These are phyloP conservation scores for Lampris megalopsis DNA, from an alignment of 2,113 vertebrate species.

Conservation along the genomic window DNA sequence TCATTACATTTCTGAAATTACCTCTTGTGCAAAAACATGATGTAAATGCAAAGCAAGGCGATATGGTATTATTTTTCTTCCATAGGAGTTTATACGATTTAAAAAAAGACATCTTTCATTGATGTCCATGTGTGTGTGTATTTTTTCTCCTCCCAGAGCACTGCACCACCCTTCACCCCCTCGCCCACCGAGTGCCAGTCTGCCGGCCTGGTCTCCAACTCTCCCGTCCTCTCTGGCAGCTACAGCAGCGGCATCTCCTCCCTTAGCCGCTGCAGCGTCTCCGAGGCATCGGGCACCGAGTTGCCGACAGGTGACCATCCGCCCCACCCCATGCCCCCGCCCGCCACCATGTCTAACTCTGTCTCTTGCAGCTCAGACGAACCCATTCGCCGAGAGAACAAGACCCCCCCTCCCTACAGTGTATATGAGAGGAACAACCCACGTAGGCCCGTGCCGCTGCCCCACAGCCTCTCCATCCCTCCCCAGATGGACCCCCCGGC, in stretches of 20 bases:
- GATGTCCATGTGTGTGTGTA: background rate
- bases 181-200: conserved; percentile 95
- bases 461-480: conserved; percentile 93
- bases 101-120: no score
- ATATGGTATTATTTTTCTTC: no score
- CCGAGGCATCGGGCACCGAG: conserved; percentile 94
- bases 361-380: conserved; percentile 87
- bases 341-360: conserved; percentile 78
- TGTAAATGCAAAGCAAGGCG: no score
- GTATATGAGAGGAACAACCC: conserved; percentile 92
- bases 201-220: conserved; percentile 90
- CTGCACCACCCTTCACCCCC: conserved; percentile 90
- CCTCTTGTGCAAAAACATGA: no score
- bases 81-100: no score
- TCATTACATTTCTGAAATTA: no score
- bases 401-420: conserved; percentile 95
- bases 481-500: conserved; percentile 87
- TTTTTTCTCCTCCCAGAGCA: conserved; percentile 76
- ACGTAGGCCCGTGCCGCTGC: conserved; percentile 91
- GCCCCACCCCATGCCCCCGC: conserved; percentile 69
- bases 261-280: conserved; percentile 94
- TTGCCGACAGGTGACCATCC: conserved; percentile 81
- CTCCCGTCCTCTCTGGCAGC: conserved; percentile 93
- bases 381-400: conserved; percentile 90
- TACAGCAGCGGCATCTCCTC: conserved; percentile 98